Conservation (phyloP, 1,140 invertebrate genomes). For the Anoplophora glabripennis region DNA sequence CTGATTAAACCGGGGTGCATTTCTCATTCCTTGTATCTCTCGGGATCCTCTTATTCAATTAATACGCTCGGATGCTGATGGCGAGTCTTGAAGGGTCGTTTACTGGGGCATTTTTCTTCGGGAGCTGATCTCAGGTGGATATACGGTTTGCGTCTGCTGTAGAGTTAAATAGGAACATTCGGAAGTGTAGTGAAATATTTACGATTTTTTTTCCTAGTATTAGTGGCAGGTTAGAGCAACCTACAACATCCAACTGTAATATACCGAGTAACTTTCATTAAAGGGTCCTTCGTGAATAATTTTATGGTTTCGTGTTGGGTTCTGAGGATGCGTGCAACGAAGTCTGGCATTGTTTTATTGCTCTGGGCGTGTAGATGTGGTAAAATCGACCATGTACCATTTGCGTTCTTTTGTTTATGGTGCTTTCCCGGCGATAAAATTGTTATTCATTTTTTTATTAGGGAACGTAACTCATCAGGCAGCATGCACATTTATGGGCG, state of each 20-base stretch:
- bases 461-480: not conserved
- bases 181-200: no score
- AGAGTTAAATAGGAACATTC: no score
- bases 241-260: no score
- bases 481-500: conserved; percentile 8
- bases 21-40: conserved; percentile 19
- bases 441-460: conserved; percentile 9
- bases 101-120: conserved; percentile 17
- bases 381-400: conserved; percentile 2
- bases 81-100: conserved; percentile 14
- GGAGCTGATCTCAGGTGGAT: no score
- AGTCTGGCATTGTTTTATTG: conserved; percentile 12
- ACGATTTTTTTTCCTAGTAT: no score
- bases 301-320: conserved; percentile 2
- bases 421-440: conserved; percentile 7
- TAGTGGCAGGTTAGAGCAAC: no score
- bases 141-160: no score
- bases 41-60: conserved; percentile 23
- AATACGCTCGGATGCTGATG: conserved; percentile 17
- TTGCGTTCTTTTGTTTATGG: conserved; percentile 3
- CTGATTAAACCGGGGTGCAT: conserved; percentile 19
- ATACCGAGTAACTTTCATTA: no score
- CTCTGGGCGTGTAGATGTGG: conserved; percentile 4
- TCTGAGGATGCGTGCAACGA: conserved; percentile 12
- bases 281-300: no score